Evolutionary conservation across 2,113 vertebrate species (phyloP), one percentile per base, ranked within the genome.

Genomic region (Sylvilagus bachmani): DNA sequence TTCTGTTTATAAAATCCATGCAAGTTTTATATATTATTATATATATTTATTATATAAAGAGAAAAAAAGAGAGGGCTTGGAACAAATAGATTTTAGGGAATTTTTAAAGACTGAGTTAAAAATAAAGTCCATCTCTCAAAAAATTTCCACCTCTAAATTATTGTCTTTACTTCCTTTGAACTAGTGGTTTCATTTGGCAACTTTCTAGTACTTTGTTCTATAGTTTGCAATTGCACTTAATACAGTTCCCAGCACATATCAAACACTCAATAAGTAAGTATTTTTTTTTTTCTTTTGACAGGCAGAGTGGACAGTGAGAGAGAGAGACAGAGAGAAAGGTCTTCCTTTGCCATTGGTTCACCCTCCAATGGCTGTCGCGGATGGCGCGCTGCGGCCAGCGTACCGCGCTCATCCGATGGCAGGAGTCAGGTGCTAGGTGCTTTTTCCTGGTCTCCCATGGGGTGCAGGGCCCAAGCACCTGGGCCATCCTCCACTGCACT

Each of bases 81-180:
- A 92, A 89, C 51, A 62, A 51, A 73, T 84, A 77, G 74, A 25
- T 69, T 93, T 49, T 89, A 66, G 29, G 17, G 25, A 61, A 53
- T 67, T 95, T 87, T 93, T 90, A 75, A 91, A 70, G 89, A 87
- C 21, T 69, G 33, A 51, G 36, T 62, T 85, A 73, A 86, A 86
- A 67, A 79, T 82, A 74, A 71, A 62, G 25, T 61, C 88, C 44
- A 70, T 58, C 61, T 75, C 80, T 79, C n/a, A 93, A 78, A 93
- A 93, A 88, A 51, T 71, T 77, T 11, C 73, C 69, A 67, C 70
- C 5, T 58, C 12, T 78, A 33, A 87, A 70, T 88, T 95, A 25
- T 22, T 77, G 16, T 67, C 38, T 27, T 79, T 87, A 81, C 16
- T 62, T 91, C 58, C 79, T 92, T 91, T 89, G 94, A 94, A 67